Conservation (phyloP, 2,113 vertebrate genomes). For the Noturus placidus region DNA sequence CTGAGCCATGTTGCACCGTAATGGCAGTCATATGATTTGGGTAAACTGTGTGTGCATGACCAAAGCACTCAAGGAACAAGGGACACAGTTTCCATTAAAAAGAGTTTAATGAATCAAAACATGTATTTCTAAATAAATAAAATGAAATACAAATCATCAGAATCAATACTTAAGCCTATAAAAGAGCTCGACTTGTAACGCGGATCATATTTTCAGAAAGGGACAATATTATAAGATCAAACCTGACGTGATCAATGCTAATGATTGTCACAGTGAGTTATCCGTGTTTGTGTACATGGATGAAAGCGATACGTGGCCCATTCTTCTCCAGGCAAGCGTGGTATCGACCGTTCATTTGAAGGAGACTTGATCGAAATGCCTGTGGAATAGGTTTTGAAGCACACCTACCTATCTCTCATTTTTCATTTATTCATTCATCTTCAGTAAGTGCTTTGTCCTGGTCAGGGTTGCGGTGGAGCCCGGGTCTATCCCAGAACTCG, state of each 20-base stretch:
- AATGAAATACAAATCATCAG: too few species aligned
- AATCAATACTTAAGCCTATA: too few species aligned
- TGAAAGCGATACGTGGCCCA: not conserved
- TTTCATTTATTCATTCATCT: not conserved
- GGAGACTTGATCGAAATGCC: constrained; percentile 17
- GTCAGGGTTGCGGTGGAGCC: not conserved
- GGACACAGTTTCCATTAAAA: too few species aligned
- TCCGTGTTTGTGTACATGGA: not conserved
- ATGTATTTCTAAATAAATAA: too few species aligned
- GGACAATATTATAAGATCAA: not conserved
- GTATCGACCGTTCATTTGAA: constrained; percentile 12
- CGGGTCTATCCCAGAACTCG: not conserved
- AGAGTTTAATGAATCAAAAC: too few species aligned
- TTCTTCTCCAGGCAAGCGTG: not conserved
- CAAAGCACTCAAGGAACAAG: too few species aligned
- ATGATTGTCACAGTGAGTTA: not conserved
- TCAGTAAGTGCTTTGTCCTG: not conserved
- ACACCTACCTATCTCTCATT: constrained; percentile 29
- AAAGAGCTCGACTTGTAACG: too few species aligned
- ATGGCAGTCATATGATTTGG: too few species aligned
- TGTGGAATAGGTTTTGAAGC: constrained; percentile 24
- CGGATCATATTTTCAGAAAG: not conserved
- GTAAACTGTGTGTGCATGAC: too few species aligned
- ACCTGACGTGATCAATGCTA: not conserved
- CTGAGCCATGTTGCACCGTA: too few species aligned